Percentiles rank a stretch among this genome's conserved stretches.
Evolutionary conservation across 2,888 invertebrate genomes (phyloP).

Genomic region (Drosophila infuscata): DNA sequence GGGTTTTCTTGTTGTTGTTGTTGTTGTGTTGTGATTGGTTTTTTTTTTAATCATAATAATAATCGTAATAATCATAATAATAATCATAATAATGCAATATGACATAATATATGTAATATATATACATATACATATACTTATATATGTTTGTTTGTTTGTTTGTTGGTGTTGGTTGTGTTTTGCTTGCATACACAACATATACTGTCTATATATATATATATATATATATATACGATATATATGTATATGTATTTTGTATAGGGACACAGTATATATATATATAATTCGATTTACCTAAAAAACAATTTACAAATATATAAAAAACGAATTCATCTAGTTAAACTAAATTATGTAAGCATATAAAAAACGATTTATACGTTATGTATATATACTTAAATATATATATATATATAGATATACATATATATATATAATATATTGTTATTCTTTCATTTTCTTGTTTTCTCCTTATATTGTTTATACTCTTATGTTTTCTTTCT

Average conservation of each 20-base stretch:
- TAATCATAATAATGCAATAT: slow-evolving; percentile 72
- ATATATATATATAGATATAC: slow-evolving; percentile 29
- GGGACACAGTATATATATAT: slow-evolving; percentile 50
- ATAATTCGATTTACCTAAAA: slow-evolving; percentile 84
- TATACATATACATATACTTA: slow-evolving; percentile 12
- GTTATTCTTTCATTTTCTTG: slow-evolving; percentile 1
- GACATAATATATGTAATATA: slow-evolving; percentile 54
- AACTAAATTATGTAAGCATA: slow-evolving; percentile 56
- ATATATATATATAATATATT: slow-evolving; percentile 1
- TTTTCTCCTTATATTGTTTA: slow-evolving; percentile 38
- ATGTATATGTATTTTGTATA: slow-evolving; percentile 24
- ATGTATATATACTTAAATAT: slow-evolving; percentile 39
- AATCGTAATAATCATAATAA: slow-evolving; percentile 40
- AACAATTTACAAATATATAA: slow-evolving; percentile 81
- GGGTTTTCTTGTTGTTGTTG: slow-evolving; percentile 24
- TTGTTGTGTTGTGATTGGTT: slow-evolving; percentile 52
- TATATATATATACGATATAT: slow-evolving; percentile 9
- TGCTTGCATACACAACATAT: slow-evolving; percentile 10
- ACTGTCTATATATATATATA: slow-evolving; percentile 18
- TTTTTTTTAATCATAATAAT: slow-evolving; percentile 42
- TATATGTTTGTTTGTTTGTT: slow-evolving; percentile 32
- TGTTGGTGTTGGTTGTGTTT: slow-evolving; percentile 17
- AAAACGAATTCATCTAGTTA: slow-evolving; percentile 76
- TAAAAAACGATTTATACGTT: slow-evolving; percentile 59
- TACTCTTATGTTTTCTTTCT: slow-evolving; percentile 18